These are phyloP conservation scores for Nerophis lumbriciformis DNA, from an alignment of 2,113 vertebrate species.

Conservation along the genomic window DNA sequence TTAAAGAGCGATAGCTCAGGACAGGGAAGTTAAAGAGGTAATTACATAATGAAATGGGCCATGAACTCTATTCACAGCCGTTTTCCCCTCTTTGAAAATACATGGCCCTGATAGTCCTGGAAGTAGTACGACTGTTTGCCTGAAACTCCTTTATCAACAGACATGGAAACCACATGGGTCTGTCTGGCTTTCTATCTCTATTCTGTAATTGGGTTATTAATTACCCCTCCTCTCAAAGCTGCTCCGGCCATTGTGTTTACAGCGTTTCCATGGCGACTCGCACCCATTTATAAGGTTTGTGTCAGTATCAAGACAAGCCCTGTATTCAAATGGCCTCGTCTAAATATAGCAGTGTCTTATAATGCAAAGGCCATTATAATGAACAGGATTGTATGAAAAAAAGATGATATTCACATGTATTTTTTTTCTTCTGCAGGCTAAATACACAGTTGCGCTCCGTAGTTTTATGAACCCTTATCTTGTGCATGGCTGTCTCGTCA, in stretches of 20 bases:
- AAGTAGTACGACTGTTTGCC: conserved; percentile 71
- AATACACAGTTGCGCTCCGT: not conserved
- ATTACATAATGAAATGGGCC: conserved; percentile 73
- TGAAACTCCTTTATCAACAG: conserved; percentile 70
- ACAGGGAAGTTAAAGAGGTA: conserved; percentile 73
- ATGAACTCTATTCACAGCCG: conserved; percentile 62
- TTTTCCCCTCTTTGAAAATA: conserved; percentile 62
- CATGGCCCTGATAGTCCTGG: conserved; percentile 67
- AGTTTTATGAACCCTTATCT: too few relatives aligned
- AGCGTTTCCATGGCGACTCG: conserved; percentile 88
- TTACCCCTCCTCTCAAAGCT: conserved; percentile 75
- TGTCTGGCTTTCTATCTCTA: conserved; percentile 67
- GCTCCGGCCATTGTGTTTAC: conserved; percentile 70
- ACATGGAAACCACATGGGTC: conserved; percentile 51
- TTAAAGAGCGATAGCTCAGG: conserved; percentile 72
- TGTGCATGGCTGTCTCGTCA: too few relatives aligned
- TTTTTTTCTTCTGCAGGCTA: conserved; percentile 3
- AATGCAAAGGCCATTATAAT: conserved; percentile 50
- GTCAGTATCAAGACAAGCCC: conserved; percentile 82
- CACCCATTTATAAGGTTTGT: conserved; percentile 85
- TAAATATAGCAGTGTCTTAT: conserved; percentile 62
- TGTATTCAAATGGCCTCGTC: conserved; percentile 79
- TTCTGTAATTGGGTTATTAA: conserved; percentile 81
- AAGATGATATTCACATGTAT: conserved; percentile 20
- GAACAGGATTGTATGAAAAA: conserved; percentile 38